A percentile compares a stretch with the other conserved stretches of the same genome.
Evolutionary conservation across 30 jellyfish, hydroid and myxozoan species (phyloP).

Genomic region (Nemopilema nomurai): DNA sequence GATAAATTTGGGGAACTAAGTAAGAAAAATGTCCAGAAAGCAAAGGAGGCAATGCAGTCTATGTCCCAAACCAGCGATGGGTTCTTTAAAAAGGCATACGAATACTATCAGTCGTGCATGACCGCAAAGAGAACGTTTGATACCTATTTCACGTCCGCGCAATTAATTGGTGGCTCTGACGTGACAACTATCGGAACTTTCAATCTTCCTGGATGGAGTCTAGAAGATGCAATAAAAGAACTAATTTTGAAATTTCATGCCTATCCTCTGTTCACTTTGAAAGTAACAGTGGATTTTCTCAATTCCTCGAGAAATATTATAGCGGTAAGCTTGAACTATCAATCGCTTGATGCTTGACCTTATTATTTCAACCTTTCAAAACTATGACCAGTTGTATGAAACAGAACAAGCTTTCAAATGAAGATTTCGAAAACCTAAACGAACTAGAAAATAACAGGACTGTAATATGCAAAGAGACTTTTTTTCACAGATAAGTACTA

Average conservation of each 20-base stretch:
- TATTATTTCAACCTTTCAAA: too few relatives aligned
- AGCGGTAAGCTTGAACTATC: slow-evolving; percentile 10
- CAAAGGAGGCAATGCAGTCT: slow-evolving; percentile 17
- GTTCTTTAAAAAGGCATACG: slow-evolving; percentile 37
- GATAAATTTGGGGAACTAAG: slow-evolving; percentile 3
- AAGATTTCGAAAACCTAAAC: too few relatives aligned
- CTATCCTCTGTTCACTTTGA: slow-evolving; percentile 29
- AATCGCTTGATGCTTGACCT: too few relatives aligned
- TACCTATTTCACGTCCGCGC: slow-evolving; percentile 15
- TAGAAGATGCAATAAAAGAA: slow-evolving; percentile 9
- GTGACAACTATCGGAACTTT: slow-evolving; percentile 12
- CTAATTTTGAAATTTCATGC: background rate
- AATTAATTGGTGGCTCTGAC: slow-evolving; percentile 35
- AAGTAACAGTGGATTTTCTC: slow-evolving; percentile 21
- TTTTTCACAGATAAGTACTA: too few relatives aligned
- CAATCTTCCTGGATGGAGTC: slow-evolving; percentile 5
- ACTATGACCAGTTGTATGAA: too few relatives aligned
- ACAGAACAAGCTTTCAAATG: too few relatives aligned
- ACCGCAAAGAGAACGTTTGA: background rate
- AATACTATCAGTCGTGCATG: slow-evolving; percentile 28
- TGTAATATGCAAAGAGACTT: too few relatives aligned
- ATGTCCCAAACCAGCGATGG: slow-evolving; percentile 35
- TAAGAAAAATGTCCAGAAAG: slow-evolving; percentile 8
- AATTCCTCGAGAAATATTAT: slow-evolving; percentile 29
- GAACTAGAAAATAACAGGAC: too few relatives aligned